These are phyloP conservation scores for Amazonetta brasiliensis DNA, from an alignment of 2,797 vertebrate genomes.

Conservation along the genomic window DNA sequence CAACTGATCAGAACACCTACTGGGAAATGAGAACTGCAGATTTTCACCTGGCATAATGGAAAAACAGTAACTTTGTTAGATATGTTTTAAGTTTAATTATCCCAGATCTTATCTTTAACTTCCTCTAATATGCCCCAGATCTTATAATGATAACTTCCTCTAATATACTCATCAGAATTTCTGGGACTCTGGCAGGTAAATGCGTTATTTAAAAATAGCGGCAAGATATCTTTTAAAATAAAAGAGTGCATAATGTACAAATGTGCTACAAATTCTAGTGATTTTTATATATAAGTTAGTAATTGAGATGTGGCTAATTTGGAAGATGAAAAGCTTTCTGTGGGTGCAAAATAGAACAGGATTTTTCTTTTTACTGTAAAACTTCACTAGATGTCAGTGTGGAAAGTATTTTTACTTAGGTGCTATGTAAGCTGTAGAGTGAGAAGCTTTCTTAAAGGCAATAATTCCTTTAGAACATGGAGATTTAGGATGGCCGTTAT, in stretches of 20 bases:
- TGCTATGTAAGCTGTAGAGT: neutral
- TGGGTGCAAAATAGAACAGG: neutral
- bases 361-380: constrained; percentile 17
- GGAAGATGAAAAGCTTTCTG: neutral
- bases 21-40: neutral
- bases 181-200: neutral
- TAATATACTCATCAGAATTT: neutral
- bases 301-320: neutral
- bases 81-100: neutral
- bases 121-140: neutral
- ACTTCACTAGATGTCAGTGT: constrained; percentile 74
- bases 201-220: neutral
- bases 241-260: neutral
- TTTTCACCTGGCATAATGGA: neutral
- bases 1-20: neutral
- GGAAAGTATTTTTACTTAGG: constrained; percentile 34
- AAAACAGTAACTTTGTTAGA: neutral
- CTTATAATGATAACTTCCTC: neutral
- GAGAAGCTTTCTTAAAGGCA: neutral
- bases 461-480: neutral
- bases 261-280: neutral
- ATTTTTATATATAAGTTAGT: neutral
- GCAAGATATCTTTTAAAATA: neutral
- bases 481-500: neutral
- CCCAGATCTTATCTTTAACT: neutral